Percentiles rank a stretch among this genome's conserved stretches.
Conservation (phyloP, 2,888 invertebrate genomes). For the Diabrotica balteata region DNA sequence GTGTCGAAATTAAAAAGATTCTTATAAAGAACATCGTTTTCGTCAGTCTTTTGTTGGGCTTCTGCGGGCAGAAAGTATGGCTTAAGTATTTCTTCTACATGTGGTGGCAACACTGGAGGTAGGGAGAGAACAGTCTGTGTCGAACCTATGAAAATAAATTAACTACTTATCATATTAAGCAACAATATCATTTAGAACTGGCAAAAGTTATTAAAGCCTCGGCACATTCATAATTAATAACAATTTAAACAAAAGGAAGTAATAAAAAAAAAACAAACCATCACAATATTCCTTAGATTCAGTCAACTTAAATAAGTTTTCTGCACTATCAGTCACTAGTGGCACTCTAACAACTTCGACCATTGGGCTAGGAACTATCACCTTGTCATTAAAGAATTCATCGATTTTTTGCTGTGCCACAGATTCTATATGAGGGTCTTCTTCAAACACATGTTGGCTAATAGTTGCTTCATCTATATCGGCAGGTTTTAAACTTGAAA, state of each 20-base stretch:
- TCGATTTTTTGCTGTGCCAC: conserved; percentile 74
- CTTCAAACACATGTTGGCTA: conserved; percentile 67
- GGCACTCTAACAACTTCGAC: conserved; percentile 38
- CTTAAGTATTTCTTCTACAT: conserved; percentile 68
- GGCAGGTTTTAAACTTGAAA: conserved; percentile 71
- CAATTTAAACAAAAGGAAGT: too few species aligned
- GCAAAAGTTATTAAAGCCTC: too few species aligned
- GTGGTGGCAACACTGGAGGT: conserved; percentile 68
- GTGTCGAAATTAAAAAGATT: conserved; percentile 54
- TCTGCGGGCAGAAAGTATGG: conserved; percentile 69
- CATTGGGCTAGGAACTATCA: conserved; percentile 59
- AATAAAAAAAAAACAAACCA: conserved; percentile 28
- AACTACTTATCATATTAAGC: too few species aligned
- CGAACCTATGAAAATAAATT: conserved; percentile 60
- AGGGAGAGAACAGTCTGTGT: conserved; percentile 72
- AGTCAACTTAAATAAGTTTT: neutral
- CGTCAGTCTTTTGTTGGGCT: conserved; percentile 44
- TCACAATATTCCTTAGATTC: conserved; percentile 32
- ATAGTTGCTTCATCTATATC: conserved; percentile 71
- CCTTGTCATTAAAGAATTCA: conserved; percentile 59
- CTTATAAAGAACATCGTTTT: conserved; percentile 50
- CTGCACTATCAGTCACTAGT: conserved; percentile 32
- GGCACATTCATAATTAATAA: too few species aligned
- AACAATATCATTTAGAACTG: too few species aligned
- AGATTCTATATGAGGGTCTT: conserved; percentile 70